Conservation (phyloP, 2,888 invertebrate species). For the Noctua pronuba region DNA sequence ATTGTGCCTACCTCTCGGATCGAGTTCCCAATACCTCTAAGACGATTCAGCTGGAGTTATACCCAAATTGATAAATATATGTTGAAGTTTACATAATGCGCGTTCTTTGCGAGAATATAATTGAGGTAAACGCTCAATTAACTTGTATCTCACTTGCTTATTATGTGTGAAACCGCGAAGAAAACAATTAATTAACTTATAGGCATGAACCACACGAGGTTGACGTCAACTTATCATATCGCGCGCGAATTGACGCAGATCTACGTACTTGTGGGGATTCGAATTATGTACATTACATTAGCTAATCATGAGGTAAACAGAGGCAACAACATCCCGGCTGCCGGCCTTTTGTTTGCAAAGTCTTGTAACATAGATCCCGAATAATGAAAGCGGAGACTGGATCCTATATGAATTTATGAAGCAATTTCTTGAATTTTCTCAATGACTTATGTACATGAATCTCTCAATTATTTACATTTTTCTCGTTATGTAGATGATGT, state of each 20-base stretch:
- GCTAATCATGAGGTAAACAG: constrained; percentile 22
- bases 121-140: constrained; percentile 46
- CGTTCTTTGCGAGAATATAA: neutral
- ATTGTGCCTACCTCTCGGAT: neutral
- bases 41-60: neutral
- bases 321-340: neutral
- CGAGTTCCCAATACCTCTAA: too few species aligned
- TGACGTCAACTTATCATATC: constrained; percentile 49
- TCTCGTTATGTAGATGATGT: too few species aligned
- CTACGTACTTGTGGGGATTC: constrained; percentile 21
- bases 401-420: neutral
- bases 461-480: neutral
- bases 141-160: constrained; percentile 8
- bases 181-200: constrained; percentile 34
- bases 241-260: constrained; percentile 33
- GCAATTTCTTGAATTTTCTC: too few species aligned
- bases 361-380: neutral
- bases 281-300: neutral
- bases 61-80: neutral
- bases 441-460: neutral
- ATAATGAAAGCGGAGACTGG: neutral
- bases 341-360: neutral
- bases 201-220: neutral
- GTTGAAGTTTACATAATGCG: neutral
- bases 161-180: constrained; percentile 29